These are phyloP conservation scores for Carcinoscorpius rotundicauda DNA, from an alignment of 1,140 invertebrate genomes.

Conservation along the genomic window DNA sequence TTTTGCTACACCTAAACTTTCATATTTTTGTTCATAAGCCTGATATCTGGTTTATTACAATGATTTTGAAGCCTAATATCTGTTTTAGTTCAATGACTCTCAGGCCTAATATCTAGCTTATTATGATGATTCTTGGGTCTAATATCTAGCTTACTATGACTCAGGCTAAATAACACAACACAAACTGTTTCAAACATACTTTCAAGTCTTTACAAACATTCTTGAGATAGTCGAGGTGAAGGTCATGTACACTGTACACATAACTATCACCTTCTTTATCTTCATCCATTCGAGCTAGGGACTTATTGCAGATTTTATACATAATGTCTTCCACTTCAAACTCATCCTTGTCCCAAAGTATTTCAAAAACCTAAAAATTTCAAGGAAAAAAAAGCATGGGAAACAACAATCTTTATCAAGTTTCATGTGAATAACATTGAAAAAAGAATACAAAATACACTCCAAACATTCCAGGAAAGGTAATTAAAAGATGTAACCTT, in stretches of 20 bases:
- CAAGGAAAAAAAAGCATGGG: background rate
- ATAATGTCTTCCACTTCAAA: slow-evolving; percentile 39
- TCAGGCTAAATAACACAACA: slow-evolving; percentile 15
- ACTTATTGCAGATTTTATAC: slow-evolving; percentile 38
- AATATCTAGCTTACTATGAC: background rate
- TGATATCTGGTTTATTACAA: too few relatives aligned
- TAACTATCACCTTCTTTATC: slow-evolving; percentile 30
- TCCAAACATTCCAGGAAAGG: background rate
- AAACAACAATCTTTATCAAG: background rate
- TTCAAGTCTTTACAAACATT: slow-evolving; percentile 24
- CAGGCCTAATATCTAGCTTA: background rate
- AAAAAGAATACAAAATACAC: too few relatives aligned
- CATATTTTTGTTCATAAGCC: too few relatives aligned
- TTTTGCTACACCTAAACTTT: too few relatives aligned
- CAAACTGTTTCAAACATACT: background rate
- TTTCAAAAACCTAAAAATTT: slow-evolving; percentile 35
- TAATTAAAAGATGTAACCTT: slow-evolving; percentile 8
- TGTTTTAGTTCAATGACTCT: too few relatives aligned
- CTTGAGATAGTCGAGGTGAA: slow-evolving; percentile 38
- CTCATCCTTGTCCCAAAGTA: slow-evolving; percentile 35
- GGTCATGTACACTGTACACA: slow-evolving; percentile 45
- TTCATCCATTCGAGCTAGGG: slow-evolving; percentile 37
- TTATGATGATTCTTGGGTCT: background rate
- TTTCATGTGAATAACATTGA: background rate
- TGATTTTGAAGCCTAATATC: too few relatives aligned